phyloP scores from a whole-genome alignment of 2,797 vertebrate genomes.

The Sparidentex hasta region DNA sequence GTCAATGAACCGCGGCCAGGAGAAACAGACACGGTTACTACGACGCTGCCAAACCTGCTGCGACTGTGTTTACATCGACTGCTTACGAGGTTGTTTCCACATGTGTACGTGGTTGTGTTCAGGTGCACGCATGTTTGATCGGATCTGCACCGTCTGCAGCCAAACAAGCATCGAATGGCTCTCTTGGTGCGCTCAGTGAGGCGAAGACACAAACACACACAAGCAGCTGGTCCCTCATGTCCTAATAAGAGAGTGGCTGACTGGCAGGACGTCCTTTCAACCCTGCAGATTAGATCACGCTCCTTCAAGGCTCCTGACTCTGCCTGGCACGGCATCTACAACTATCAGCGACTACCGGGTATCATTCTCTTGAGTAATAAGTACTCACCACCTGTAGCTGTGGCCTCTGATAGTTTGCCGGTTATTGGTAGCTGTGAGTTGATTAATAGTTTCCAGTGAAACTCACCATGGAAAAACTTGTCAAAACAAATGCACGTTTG shows the following conservation, averaged over 20 bases:
- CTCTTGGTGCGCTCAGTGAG: constrained; percentile 9
- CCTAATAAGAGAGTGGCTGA: constrained; percentile 67
- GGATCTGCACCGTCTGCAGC: constrained; percentile 32
- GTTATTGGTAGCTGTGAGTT: background rate
- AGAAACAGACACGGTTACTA: constrained; percentile 36
- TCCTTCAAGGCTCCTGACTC: constrained; percentile 50
- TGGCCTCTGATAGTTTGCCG: background rate
- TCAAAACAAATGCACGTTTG: background rate
- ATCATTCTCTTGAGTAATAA: background rate
- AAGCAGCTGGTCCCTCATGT: constrained; percentile 69
- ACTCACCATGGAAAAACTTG: background rate
- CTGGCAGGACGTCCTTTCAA: constrained; percentile 56
- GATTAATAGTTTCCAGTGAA: background rate
- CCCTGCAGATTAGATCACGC: constrained; percentile 60
- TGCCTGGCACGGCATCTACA: constrained; percentile 35
- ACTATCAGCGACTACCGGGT: too few relatives aligned
- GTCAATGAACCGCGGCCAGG: constrained; percentile 9
- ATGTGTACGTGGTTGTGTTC: constrained; percentile 3
- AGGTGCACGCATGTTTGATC: background rate
- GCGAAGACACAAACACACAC: constrained; percentile 48
- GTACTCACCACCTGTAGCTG: background rate
- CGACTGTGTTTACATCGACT: background rate
- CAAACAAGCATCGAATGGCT: constrained; percentile 35
- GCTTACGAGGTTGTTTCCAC: background rate
- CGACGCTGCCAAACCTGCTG: constrained; percentile 3